A percentile compares a stretch with the other conserved stretches of the same genome.
Conservation (phyloP, 2,888 invertebrate species). For the Epirrhoe tristata region DNA sequence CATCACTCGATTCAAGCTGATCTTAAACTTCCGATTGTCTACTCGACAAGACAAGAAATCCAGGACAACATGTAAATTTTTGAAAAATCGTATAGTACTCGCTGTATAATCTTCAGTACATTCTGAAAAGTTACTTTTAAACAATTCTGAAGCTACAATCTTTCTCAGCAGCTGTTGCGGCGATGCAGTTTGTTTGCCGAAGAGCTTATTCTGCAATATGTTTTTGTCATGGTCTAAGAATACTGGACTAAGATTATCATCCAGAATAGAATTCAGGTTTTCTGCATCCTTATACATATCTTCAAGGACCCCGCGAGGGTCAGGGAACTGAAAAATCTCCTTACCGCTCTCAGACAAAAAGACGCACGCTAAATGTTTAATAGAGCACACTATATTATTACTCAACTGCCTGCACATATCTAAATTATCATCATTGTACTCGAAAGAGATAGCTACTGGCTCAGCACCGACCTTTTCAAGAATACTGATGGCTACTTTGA, state of each 20-base stretch:
- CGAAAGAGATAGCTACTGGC: constrained; percentile 19
- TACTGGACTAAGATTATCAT: neutral
- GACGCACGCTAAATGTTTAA: constrained; percentile 11
- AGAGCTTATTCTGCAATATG: neutral
- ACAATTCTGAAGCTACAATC: constrained; percentile 7
- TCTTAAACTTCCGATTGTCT: neutral
- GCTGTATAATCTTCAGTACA: too few species aligned
- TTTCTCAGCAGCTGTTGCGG: constrained; percentile 6
- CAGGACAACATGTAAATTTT: constrained; percentile 8
- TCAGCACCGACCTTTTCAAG: constrained; percentile 16
- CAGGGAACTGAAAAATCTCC: constrained; percentile 16
- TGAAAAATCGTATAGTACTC: constrained; percentile 5
- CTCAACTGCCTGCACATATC: constrained; percentile 17
- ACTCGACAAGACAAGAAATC: constrained; percentile 5
- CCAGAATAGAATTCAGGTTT: neutral
- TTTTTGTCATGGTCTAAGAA: neutral
- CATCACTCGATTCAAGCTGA: neutral
- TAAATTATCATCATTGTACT: constrained; percentile 14
- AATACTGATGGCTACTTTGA: constrained; percentile 10
- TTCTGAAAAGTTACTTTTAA: neutral
- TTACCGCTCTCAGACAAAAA: constrained; percentile 10
- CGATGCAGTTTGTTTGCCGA: neutral
- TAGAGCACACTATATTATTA: neutral
- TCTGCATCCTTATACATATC: neutral
- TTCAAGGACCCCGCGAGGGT: constrained; percentile 15